Percentiles rank a stretch among this genome's conserved stretches.
phyloP scores from a whole-genome alignment of 2,797 vertebrate species.

The Bovichtus diacanthus region DNA sequence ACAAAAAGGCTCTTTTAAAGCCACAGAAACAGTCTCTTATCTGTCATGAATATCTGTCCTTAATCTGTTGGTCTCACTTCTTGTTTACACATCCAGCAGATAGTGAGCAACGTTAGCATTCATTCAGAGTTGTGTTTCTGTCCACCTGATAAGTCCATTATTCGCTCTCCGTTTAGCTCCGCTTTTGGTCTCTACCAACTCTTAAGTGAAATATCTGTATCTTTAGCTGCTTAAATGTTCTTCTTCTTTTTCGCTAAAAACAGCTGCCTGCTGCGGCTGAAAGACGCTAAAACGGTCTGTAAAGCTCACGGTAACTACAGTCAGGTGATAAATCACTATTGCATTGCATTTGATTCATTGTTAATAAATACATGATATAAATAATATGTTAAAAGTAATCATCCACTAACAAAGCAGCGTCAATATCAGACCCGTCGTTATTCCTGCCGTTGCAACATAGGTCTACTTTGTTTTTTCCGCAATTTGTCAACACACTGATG shows the following conservation, averaged over 20 bases:
- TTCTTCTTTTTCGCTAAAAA: background rate
- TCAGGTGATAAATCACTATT: background rate
- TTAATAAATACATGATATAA: background rate
- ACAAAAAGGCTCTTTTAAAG: background rate
- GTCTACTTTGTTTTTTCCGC: background rate
- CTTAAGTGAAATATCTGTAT: background rate
- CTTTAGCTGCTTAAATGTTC: background rate
- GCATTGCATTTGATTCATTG: background rate
- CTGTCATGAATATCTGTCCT: background rate
- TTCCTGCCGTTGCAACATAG: background rate
- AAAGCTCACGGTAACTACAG: background rate
- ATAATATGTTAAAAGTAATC: background rate
- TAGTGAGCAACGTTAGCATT: background rate
- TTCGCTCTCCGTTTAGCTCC: background rate
- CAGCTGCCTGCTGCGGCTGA: background rate
- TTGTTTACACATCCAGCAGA: background rate
- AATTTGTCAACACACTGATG: background rate
- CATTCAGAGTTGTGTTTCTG: background rate
- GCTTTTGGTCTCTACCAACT: background rate
- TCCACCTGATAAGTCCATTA: background rate
- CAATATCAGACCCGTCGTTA: background rate
- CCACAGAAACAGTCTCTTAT: background rate
- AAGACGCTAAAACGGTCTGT: background rate
- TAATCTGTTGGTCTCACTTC: background rate
- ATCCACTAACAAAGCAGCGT: background rate